Base-by-base conservation (phyloP, 2,888 invertebrate species). In the Zaprionus lineosus region DNA sequence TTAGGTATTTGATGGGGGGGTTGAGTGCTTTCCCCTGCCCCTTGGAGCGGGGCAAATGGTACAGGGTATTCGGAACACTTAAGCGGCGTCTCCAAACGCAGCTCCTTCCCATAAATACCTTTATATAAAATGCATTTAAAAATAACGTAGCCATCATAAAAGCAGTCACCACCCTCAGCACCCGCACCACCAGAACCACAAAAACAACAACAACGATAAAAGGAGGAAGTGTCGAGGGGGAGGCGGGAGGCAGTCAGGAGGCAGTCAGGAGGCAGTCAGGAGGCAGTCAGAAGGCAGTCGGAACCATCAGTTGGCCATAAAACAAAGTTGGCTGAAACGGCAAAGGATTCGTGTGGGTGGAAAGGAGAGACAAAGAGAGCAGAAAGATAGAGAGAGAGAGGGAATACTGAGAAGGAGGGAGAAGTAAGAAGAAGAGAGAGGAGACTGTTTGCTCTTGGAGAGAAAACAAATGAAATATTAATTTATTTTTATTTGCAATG, bases 391-490 rank as follows among this genome's bases (percentile, higher is more conserved):
- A 15, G 8, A 14, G 18, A 2, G 29, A 5, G 14, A 3, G 7
- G 14, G 40, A 31, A 28, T 28, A n/a, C n/a, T 15, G 26, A 18
- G 12, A 5, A 3, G 19, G 4, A 7, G 7, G 19, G n/a, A 7
- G n/a, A 9, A n/a, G n/a, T n/a, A n/a, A n/a, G n/a, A n/a, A n/a
- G n/a, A n/a, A n/a, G n/a, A n/a, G n/a, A n/a, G n/a, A n/a, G 21
- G 11, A 18, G 12, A 26, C n/a, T 11, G 39, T 31, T 8, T 18
- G 28, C 26, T 21, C 24, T 18, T 3, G 34, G 9, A 36, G n/a
- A n/a, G 19, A 63, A 67, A 60, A 55, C 56, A 59, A 61, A 70
- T 81, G 52, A 74, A 77, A 76, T 81, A 81, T 81, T 77, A 81
- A 81, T 72, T 74, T 74, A 77, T 71, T 75, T 75, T 69, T 66